These are phyloP conservation scores for Odobenus rosmarus DNA, from an alignment of 2,113 vertebrate species.

Conservation along the genomic window DNA sequence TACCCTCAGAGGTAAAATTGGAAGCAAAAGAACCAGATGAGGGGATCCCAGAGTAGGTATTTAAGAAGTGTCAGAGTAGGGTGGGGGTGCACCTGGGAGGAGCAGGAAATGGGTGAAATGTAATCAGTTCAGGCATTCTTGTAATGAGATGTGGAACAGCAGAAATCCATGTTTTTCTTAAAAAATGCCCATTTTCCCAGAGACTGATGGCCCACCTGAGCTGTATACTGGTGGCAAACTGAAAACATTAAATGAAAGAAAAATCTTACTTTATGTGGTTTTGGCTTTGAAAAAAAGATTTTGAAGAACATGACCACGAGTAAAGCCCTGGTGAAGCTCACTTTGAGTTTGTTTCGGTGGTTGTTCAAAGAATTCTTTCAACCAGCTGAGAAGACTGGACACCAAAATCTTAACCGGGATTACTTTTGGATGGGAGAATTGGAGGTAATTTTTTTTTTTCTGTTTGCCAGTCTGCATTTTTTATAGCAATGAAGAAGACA, in stretches of 20 bases:
- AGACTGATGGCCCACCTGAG: background rate
- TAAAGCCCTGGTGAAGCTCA: background rate
- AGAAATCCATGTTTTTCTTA: slow-evolving; percentile 42
- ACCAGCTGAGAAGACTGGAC: background rate
- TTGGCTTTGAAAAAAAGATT: background rate
- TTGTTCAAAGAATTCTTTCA: background rate
- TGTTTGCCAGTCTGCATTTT: background rate
- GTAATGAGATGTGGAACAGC: background rate
- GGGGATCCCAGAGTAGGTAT: background rate
- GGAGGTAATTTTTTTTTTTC: background rate
- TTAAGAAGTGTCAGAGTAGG: background rate
- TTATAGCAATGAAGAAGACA: background rate
- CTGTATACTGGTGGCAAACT: background rate
- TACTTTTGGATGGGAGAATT: background rate
- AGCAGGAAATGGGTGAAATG: background rate
- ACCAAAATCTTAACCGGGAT: background rate
- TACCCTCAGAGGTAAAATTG: background rate
- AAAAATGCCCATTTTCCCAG: background rate
- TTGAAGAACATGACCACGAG: background rate
- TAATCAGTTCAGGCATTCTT: background rate
- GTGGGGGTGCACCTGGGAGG: background rate
- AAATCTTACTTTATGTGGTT: slow-evolving; percentile 15
- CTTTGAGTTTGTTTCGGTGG: background rate
- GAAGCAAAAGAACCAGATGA: background rate
- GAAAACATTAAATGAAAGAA: slow-evolving; percentile 17